These are phyloP conservation scores for Brachyhypopomus occidentalis DNA, from an alignment of 2,113 vertebrate genomes.

Conservation along the genomic window DNA sequence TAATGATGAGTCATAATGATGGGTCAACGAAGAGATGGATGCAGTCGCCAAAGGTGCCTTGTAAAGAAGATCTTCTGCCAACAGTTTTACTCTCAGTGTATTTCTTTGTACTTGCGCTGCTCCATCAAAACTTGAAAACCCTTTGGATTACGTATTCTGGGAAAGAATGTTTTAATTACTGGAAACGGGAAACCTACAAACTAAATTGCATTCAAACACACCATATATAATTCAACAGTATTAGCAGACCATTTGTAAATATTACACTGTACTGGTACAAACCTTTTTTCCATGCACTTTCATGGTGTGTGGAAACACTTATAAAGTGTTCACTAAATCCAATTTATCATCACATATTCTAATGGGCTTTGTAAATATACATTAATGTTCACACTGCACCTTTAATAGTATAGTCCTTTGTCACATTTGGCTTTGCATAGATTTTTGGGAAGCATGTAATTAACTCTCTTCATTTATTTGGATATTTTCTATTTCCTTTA, in stretches of 20 bases:
- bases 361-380: constrained; percentile 73
- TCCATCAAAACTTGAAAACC: constrained; percentile 68
- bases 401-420: constrained; percentile 72
- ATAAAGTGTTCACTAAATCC: constrained; percentile 38
- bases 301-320: constrained; percentile 56
- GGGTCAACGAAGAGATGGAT: neutral
- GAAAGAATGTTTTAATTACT: constrained; percentile 67
- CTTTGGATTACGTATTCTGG: constrained; percentile 53
- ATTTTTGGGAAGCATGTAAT: constrained; percentile 66
- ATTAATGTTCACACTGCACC: constrained; percentile 80
- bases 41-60: neutral
- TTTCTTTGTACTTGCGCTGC: neutral
- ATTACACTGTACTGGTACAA: constrained; percentile 57
- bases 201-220: constrained; percentile 47
- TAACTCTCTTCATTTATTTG: constrained; percentile 66
- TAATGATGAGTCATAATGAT: neutral
- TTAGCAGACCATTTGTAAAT: constrained; percentile 70
- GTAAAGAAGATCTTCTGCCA: neutral
- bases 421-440: constrained; percentile 73
- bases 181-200: constrained; percentile 64
- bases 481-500: constrained; percentile 66
- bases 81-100: neutral
- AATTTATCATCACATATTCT: constrained; percentile 30
- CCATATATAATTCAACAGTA: constrained; percentile 21
- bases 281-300: constrained; percentile 55